These are phyloP conservation scores for Coracias cyanogaster DNA, from an alignment of 2,797 vertebrate genomes.

Conservation along the genomic window DNA sequence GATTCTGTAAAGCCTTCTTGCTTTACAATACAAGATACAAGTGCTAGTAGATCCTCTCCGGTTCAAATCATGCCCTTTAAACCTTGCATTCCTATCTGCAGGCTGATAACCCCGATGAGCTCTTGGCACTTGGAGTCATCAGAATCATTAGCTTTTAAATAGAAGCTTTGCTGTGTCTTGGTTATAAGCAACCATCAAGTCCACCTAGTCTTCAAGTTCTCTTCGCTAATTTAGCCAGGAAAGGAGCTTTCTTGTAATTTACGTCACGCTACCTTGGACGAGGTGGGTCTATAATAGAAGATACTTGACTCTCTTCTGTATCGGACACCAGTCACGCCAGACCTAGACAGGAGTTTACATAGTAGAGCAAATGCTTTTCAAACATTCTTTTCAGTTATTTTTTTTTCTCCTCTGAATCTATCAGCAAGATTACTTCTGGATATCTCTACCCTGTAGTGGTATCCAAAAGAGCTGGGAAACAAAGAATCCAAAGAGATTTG, in stretches of 20 bases:
- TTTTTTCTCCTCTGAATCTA: not conserved
- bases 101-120: not conserved
- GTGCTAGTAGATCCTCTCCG: not conserved
- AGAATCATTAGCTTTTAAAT: not conserved
- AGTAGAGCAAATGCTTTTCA: not conserved
- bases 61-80: not conserved
- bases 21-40: not conserved
- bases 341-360: not conserved
- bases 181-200: not conserved
- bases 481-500: not conserved
- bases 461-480: not conserved
- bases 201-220: not conserved
- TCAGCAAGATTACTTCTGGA: not conserved
- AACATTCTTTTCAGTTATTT: not conserved
- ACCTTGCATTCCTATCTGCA: not conserved
- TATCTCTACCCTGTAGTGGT: not conserved
- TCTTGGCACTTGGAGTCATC: not conserved
- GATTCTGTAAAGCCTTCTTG: not conserved
- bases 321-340: not conserved
- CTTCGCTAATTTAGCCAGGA: not conserved
- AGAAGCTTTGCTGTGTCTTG: not conserved
- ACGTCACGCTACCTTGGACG: accelerated
- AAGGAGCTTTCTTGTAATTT: not conserved
- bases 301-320: not conserved
- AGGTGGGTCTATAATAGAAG: not conserved